Conservation (phyloP, 2,113 vertebrate species). For the Himantopus leucocephalus region DNA sequence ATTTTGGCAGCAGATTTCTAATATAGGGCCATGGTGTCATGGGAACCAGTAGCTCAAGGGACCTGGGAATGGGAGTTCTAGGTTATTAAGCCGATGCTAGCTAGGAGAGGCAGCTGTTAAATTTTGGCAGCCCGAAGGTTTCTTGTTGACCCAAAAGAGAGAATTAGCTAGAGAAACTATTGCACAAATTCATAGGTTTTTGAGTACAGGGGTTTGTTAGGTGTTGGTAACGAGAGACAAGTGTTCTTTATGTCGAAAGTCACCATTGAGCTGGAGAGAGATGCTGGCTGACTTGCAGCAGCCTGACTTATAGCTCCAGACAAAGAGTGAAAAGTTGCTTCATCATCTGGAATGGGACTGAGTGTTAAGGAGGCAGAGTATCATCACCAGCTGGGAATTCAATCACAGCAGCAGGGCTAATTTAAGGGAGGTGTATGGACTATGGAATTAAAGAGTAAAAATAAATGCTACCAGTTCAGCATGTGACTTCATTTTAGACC, state of each 20-base stretch:
- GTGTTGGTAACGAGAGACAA: accelerated
- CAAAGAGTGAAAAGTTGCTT: background rate
- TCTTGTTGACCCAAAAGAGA: background rate
- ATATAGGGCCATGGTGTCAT: background rate
- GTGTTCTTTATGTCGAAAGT: background rate
- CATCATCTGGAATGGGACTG: background rate
- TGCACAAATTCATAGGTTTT: background rate
- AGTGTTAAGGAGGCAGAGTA: background rate
- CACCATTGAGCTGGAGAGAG: background rate
- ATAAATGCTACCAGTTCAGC: background rate
- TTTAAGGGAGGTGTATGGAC: background rate
- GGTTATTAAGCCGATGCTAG: background rate
- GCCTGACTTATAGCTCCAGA: background rate
- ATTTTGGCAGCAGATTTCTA: background rate
- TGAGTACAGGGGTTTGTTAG: background rate
- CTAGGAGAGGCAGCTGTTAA: background rate
- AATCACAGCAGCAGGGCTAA: background rate
- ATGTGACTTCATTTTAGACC: background rate
- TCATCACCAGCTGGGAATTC: background rate
- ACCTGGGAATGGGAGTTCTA: background rate
- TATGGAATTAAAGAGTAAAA: background rate
- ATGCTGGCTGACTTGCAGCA: background rate
- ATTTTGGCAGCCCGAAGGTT: background rate
- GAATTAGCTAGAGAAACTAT: background rate
- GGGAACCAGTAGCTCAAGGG: background rate